Evolutionary conservation across 2,888 invertebrate genomes (phyloP), one percentile per base, ranked within the genome.

Genomic region (Autographa pulchrina): DNA sequence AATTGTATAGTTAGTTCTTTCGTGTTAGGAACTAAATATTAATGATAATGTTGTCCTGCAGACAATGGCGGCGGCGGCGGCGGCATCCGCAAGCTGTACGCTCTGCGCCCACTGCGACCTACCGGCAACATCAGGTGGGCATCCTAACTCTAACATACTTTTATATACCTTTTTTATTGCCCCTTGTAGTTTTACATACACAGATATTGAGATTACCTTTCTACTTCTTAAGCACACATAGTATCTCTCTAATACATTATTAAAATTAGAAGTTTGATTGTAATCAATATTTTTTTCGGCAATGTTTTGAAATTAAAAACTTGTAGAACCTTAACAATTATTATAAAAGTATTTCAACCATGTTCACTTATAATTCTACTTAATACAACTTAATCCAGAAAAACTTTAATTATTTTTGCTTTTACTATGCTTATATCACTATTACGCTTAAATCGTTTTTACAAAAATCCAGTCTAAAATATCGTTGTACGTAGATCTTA

Each of bases 401-500:
- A 48, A 16, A n/a, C n/a, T n/a, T n/a, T 38, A 0, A 35, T 35
- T 9, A 6, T 11, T 11, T 38, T 38, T 11, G 0, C 1, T 38
- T 38, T 38, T 38, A 8, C 11, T 11, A 11, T 9, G 38, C 38
- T 38, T 38, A 11, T 38, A 38, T 38, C 38, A 38, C 8, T 38
- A 38, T 38, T 38, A 11, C 2, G 38, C 58, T 65, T 70, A 65
- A 68, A 68, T 38, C 38, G 61, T 65, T 63, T 71, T 73, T 68
- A 71, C 72, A 70, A 74, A 78, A 81, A 72, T 81, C 78, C 78
- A 78, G 78, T 87, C 80, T 88, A 84, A 89, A 91, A 91, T 91
- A 88, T 89, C 88, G 90, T 93, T 94, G 93, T 94, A 94, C 91
- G 92, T 93, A 96, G 95, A 94, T 94, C 95, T 92, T 95, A 96